These are phyloP conservation scores for Channa argus DNA, from an alignment of 2,113 vertebrate genomes.

Conservation along the genomic window DNA sequence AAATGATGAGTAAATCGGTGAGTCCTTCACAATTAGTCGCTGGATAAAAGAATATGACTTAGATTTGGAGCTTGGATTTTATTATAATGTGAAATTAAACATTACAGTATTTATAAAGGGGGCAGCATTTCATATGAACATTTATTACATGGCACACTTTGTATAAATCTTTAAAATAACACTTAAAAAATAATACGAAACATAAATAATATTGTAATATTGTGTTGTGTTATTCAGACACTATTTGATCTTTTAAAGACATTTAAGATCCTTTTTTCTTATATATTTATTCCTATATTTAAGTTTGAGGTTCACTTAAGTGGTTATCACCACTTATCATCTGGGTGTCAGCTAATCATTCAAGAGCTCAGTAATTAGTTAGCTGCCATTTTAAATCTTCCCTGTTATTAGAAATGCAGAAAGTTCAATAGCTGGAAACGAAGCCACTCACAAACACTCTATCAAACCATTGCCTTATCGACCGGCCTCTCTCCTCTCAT, in stretches of 20 bases:
- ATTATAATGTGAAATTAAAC: not conserved
- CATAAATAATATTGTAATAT: too few relatives aligned
- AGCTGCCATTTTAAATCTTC: conserved; percentile 71
- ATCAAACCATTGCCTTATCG: conserved; percentile 63
- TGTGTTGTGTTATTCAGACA: too few relatives aligned
- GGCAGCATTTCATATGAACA: too few relatives aligned
- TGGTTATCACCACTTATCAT: conserved; percentile 14
- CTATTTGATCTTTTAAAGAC: not conserved
- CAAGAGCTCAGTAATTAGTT: conserved; percentile 58
- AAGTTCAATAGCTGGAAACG: conserved; percentile 58
- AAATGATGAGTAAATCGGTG: conserved; percentile 33
- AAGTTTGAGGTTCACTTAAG: fast-evolving
- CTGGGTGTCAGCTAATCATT: conserved; percentile 37
- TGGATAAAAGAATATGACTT: not conserved
- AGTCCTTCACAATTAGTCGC: not conserved
- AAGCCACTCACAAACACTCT: conserved; percentile 68
- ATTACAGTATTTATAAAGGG: too few relatives aligned
- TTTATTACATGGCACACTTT: too few relatives aligned
- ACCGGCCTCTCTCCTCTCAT: conserved; percentile 57
- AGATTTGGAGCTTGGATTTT: not conserved
- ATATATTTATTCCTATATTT: not conserved
- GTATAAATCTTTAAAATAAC: too few relatives aligned
- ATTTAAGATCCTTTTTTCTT: conserved; percentile 12
- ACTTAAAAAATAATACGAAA: not conserved
- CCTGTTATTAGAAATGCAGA: conserved; percentile 63